phyloP scores from a whole-genome alignment of 2,113 vertebrate genomes.

The Apteryx owenii region DNA sequence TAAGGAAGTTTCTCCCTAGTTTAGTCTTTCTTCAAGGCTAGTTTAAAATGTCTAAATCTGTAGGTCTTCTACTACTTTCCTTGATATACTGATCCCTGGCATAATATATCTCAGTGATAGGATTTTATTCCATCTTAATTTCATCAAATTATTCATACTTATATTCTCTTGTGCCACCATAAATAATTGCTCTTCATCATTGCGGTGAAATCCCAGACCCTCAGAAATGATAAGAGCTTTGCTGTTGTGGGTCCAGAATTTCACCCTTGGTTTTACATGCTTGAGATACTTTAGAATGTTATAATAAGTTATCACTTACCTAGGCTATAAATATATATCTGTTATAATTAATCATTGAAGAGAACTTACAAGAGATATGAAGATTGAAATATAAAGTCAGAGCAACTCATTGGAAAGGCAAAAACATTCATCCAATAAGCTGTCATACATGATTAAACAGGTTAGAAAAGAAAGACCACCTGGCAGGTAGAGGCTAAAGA shows the following conservation, averaged over 20 bases:
- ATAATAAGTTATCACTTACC: conserved; percentile 41
- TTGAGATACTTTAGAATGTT: conserved; percentile 5
- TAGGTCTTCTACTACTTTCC: conserved; percentile 11
- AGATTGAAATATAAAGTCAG: conserved; percentile 50
- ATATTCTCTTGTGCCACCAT: neutral
- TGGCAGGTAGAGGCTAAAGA: neutral
- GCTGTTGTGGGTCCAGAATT: conserved; percentile 13
- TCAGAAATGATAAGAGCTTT: neutral
- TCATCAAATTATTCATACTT: conserved; percentile 50
- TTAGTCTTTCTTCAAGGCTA: conserved; percentile 3
- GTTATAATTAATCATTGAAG: conserved; percentile 49
- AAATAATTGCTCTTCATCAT: conserved; percentile 53
- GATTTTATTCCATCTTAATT: conserved; percentile 48
- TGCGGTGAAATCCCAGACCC: conserved; percentile 1
- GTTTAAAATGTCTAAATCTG: conserved; percentile 18
- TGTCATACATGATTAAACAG: conserved; percentile 34
- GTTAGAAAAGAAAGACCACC: conserved; percentile 17
- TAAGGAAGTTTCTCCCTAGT: neutral
- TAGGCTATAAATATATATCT: conserved; percentile 37
- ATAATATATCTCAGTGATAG: conserved; percentile 25
- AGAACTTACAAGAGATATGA: neutral
- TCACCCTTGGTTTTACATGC: conserved; percentile 9
- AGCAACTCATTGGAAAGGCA: neutral
- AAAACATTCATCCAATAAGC: conserved; percentile 21
- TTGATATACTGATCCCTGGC: conserved; percentile 40